Evolutionary conservation across 2,888 invertebrate genomes (phyloP).

Genomic region (Teinopalpus imperialis): DNA sequence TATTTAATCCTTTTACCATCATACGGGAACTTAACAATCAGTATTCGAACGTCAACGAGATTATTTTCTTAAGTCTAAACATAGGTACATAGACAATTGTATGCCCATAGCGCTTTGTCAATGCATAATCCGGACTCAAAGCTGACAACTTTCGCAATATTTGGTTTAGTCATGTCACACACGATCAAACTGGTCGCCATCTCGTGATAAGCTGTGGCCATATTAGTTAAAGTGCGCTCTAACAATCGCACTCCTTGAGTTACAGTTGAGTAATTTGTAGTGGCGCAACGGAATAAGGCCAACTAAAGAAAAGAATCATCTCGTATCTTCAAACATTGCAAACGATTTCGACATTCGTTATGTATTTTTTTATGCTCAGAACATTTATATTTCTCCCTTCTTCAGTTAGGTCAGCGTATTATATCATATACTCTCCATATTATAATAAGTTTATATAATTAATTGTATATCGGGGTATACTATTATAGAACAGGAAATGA

Average conservation of each 20-base stretch:
- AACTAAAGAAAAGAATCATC: conserved; percentile 2
- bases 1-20: too few relatives aligned
- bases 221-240: conserved; percentile 45
- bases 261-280: conserved; percentile 38
- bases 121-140: conserved; percentile 13
- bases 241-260: conserved; percentile 28
- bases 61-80: background rate
- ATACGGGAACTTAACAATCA: too few relatives aligned
- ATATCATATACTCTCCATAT: too few relatives aligned
- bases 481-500: too few relatives aligned
- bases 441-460: too few relatives aligned
- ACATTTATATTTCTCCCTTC: background rate
- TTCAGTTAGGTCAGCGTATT: too few relatives aligned
- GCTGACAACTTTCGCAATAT: conserved; percentile 44
- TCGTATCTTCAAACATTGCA: conserved; percentile 4
- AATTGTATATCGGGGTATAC: too few relatives aligned
- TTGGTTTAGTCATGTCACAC: conserved; percentile 46
- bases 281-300: conserved; percentile 39
- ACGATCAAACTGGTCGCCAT: conserved; percentile 45
- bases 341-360: conserved; percentile 1
- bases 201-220: conserved; percentile 56
- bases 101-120: background rate
- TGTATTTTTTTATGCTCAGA: background rate
- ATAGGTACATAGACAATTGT: conserved; percentile 6
- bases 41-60: too few relatives aligned